Conservation (phyloP, 2,888 invertebrate genomes). For the Cheilosia scutellata region DNA sequence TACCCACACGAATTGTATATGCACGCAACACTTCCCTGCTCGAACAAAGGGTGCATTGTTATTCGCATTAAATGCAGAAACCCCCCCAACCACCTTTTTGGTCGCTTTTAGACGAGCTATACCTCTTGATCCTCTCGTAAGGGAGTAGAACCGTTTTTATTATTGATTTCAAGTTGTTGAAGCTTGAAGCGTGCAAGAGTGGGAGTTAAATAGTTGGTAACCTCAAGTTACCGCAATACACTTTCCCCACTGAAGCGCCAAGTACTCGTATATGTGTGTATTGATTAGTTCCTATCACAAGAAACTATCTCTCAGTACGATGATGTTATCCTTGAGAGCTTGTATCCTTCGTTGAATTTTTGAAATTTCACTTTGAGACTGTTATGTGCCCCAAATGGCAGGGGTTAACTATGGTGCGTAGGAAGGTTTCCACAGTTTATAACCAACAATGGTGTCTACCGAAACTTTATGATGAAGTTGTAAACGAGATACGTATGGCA, state of each 20-base stretch:
- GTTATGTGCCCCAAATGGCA: slow-evolving; percentile 14
- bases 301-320: slow-evolving; percentile 37
- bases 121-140: too few relatives aligned
- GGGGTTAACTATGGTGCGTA: slow-evolving; percentile 16
- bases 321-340: slow-evolving; percentile 55
- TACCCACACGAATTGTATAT: not conserved
- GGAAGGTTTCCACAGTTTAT: not conserved
- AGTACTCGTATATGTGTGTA: slow-evolving; percentile 1
- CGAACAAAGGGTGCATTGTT: too few relatives aligned
- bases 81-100: too few relatives aligned
- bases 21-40: not conserved
- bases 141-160: too few relatives aligned
- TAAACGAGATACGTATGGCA: not conserved
- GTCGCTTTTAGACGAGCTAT: too few relatives aligned
- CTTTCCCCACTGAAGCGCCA: not conserved
- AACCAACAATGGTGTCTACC: not conserved
- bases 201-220: not conserved
- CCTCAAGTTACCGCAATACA: not conserved
- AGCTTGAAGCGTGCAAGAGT: not conserved
- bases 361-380: slow-evolving; percentile 38
- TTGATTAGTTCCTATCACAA: slow-evolving; percentile 55
- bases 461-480: not conserved
- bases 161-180: too few relatives aligned
- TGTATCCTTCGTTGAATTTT: slow-evolving; percentile 36
- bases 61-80: too few relatives aligned